Evolutionary conservation across 2,888 invertebrate genomes (phyloP), one percentile per base, ranked within the genome.

Genomic region (Pristionchus maxplancki): DNA sequence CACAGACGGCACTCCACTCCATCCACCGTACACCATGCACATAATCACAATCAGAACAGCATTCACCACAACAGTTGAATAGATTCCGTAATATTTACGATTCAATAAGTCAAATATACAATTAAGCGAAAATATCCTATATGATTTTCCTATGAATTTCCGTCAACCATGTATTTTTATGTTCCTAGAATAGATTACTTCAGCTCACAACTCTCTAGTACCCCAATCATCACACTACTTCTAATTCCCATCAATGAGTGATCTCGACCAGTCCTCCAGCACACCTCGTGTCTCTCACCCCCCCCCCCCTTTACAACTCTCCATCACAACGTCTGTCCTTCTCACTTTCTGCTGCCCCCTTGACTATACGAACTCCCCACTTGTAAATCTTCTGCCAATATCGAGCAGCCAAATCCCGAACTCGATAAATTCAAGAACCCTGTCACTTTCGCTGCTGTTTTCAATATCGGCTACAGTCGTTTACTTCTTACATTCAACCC

Each of bases 321-420:
- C 28, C 44, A 13, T 37, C 44, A 44, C 44, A 44, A 71, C 34
- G 71, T 34, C 34, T 71, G 34, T 20, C 71, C 34, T 20, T n/a
- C 24, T 44, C 44, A 8, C 78, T 78, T 48, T 78, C 44, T n/a
- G 44, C 44, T 44, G 44, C n/a, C 37, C 37, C 40, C 20, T 40
- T 78, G n/a, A 40, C 78, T 37, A 78, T 71, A 34, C 71, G 24
- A 58, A 71, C 71, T 71, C 20, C 20, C n/a, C 44, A n/a, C 78
- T 44, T n/a, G 78, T 78, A 78, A 40, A 78, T 48, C 78, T 13
- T 13, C 13, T 67, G 31, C 31, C 67, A 34, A 15, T 34, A 67
- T 31, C 24, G 58, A 58, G 24, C 58, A 24, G 34, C 15, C 37
- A 28, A 71, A 31, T 34, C 34, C 34, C 34, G 71, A 20, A 37